Conservation (phyloP, 2,797 vertebrate genomes). For the Miichthys miiuy region DNA sequence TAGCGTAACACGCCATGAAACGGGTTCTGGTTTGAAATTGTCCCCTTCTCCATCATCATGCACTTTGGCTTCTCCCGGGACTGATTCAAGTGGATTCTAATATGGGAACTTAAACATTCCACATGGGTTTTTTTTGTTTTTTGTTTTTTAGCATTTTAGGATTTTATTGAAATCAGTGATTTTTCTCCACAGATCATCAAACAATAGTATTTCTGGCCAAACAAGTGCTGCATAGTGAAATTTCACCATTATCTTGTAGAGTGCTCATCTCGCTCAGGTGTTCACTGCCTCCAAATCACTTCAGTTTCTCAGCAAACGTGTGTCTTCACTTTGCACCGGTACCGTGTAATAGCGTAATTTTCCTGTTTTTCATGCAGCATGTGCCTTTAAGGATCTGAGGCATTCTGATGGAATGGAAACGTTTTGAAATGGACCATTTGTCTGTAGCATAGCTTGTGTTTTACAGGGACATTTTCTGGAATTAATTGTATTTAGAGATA, state of each 20-base stretch:
- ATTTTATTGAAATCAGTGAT: neutral
- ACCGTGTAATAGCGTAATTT: slow-evolving; percentile 12
- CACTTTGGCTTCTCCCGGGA: slow-evolving; percentile 58
- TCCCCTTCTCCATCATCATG: slow-evolving; percentile 57
- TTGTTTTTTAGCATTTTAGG: neutral
- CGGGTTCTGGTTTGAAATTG: slow-evolving; percentile 58
- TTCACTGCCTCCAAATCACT: slow-evolving; percentile 24
- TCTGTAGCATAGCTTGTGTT: slow-evolving; percentile 42
- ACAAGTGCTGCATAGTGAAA: slow-evolving; percentile 15
- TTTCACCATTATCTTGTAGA: slow-evolving; percentile 20
- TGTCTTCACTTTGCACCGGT: slow-evolving; percentile 41
- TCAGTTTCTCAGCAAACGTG: slow-evolving; percentile 17
- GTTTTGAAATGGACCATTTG: slow-evolving; percentile 30
- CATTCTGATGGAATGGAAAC: slow-evolving; percentile 31
- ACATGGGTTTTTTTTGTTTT: neutral
- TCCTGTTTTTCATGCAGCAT: slow-evolving; percentile 29
- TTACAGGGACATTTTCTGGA: slow-evolving; percentile 32
- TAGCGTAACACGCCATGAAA: slow-evolving; percentile 63
- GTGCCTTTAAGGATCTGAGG: slow-evolving; percentile 65
- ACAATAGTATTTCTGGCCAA: slow-evolving; percentile 4
- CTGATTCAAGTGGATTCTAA: slow-evolving; percentile 23
- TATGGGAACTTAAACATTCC: neutral
- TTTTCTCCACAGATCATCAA: slow-evolving; percentile 22
- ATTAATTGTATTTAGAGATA: slow-evolving; percentile 51
- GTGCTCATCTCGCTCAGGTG: slow-evolving; percentile 50